Percentiles rank a stretch among this genome's conserved stretches.
Evolutionary conservation across 2,113 vertebrate genomes (phyloP).

Genomic region (Turnix velox): DNA sequence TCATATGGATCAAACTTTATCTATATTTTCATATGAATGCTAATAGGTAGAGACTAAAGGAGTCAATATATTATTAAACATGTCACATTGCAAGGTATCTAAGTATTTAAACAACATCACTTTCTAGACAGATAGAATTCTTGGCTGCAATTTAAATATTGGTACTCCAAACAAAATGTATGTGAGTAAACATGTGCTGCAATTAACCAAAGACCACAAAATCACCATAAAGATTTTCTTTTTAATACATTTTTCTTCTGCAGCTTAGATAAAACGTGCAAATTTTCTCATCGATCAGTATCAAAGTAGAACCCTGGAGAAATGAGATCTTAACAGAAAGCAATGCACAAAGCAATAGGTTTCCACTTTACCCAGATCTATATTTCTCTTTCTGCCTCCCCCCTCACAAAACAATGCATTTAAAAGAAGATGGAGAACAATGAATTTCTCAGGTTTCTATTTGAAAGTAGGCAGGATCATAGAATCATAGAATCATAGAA

Average conservation of each 20-base stretch:
- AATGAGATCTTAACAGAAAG: neutral
- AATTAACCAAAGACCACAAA: slow-evolving; percentile 32
- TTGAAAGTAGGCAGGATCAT: neutral
- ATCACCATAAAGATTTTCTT: neutral
- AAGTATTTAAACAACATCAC: slow-evolving; percentile 54
- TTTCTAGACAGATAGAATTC: neutral
- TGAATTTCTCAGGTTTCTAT: neutral
- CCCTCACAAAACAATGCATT: neutral
- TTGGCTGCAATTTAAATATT: slow-evolving; percentile 31
- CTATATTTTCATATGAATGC: neutral
- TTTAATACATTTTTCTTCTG: neutral
- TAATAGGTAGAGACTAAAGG: neutral
- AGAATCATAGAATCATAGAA: no score
- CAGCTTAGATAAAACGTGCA: neutral
- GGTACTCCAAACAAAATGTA: slow-evolving; percentile 42
- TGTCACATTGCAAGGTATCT: neutral
- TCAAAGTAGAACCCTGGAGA: neutral
- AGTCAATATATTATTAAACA: slow-evolving; percentile 38
- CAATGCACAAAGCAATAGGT: neutral
- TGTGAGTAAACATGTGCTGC: slow-evolving; percentile 38
- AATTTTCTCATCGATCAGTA: neutral
- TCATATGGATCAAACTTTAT: neutral
- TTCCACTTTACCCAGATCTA: neutral
- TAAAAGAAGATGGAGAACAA: neutral
- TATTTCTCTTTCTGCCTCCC: neutral